Evolutionary conservation across 2,113 vertebrate genomes (phyloP), one percentile per base, ranked within the genome.

Genomic region (Tupaia chinensis): DNA sequence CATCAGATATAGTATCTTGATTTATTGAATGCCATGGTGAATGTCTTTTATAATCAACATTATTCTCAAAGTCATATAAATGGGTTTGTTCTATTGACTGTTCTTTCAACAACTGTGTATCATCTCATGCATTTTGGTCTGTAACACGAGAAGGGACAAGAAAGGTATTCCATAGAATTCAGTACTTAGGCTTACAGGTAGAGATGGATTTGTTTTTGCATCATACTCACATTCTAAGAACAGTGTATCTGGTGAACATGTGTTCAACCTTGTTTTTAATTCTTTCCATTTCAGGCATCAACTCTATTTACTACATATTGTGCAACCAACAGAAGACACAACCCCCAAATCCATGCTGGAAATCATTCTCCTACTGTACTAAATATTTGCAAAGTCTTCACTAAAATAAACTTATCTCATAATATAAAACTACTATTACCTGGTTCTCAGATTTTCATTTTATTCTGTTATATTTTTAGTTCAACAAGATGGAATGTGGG

Each of bases 1-100:
- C 80, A 84, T 95, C 61, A 80, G 22, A 53, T 83, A 34, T 73
- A 11, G 65, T 87, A 66, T 66, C 74, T 92, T 90, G 61, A 66
- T 61, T 95, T 90, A 76, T 5, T 63, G 84, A 54, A 3, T 77
- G 9, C n/a, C 29, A 7, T 70, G 60, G 44, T 58, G 80, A 61
- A 25, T 73, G 78, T 70, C 15, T 85, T 93, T 86, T 73, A 77
- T 3, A 87, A 27, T 58, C 66, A 72, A 22, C 29, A 1, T 58
- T 23, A 80, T 84, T 82, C 81, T 95, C 85, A 81, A 58, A 80
- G 23, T 80, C 68, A 88, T 29, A 74, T 63, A 29, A 54, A 53
- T 23, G 6, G 3, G 5, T 54, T n/a, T 91, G 61, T 29, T 58
- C 76, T 87, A 3, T 32, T 60, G 29, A 34, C 20, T 25, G 11